Percentiles rank a stretch among this genome's conserved stretches.
Conservation (phyloP, 1,140 invertebrate species). For the Pararge aegeria region DNA sequence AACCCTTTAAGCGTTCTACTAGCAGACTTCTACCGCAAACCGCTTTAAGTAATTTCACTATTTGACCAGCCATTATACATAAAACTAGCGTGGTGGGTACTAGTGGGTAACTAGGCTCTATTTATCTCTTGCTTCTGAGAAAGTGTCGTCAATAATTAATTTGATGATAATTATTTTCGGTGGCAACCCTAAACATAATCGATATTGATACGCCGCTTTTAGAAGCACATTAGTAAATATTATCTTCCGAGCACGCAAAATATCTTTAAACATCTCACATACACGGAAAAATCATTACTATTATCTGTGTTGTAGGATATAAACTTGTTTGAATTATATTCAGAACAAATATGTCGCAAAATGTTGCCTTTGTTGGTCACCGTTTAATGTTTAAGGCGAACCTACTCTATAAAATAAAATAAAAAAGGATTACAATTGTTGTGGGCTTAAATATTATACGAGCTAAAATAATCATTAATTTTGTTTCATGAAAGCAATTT, state of each 20-base stretch:
- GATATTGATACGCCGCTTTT: neutral
- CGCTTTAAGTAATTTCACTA: too few species aligned
- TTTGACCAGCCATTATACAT: too few species aligned
- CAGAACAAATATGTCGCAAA: neutral
- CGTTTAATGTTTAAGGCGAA: constrained; percentile 3
- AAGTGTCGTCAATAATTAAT: neutral
- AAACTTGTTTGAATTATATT: neutral
- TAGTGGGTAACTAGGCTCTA: too few species aligned
- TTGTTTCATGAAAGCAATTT: too few species aligned
- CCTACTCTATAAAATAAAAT: neutral
- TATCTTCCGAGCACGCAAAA: neutral
- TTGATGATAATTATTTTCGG: neutral
- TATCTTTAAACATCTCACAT: neutral
- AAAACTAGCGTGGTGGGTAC: too few species aligned
- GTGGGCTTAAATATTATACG: too few species aligned
- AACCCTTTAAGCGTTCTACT: too few species aligned
- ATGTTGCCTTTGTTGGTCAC: neutral
- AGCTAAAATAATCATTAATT: too few species aligned
- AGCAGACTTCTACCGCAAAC: too few species aligned
- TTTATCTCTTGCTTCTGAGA: too few species aligned
- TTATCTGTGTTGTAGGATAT: neutral
- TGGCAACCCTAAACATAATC: neutral
- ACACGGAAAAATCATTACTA: constrained; percentile 7
- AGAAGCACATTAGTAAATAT: constrained; percentile 7
- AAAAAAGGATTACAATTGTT: too few species aligned